Conservation (phyloP, 2,888 invertebrate genomes). For the Habrosyne pyritoides region DNA sequence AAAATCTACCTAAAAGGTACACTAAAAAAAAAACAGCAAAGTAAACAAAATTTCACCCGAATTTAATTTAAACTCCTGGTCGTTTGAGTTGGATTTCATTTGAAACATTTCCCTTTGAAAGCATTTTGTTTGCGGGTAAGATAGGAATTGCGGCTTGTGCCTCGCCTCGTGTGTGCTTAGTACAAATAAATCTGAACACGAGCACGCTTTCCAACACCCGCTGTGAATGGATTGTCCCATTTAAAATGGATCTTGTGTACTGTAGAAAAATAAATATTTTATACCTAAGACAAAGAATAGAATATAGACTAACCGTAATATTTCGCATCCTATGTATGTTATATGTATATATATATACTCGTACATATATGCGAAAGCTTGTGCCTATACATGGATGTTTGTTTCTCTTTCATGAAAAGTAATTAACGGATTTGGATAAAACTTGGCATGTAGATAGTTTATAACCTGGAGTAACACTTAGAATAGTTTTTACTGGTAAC, state of each 20-base stretch:
- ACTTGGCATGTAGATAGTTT: no score
- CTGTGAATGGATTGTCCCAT: conserved; percentile 9
- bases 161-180: neutral
- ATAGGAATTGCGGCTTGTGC: neutral
- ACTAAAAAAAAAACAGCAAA: neutral
- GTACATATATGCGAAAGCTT: no score
- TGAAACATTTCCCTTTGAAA: neutral
- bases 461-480: no score
- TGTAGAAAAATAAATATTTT: neutral
- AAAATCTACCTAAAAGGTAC: no score
- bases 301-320: no score
- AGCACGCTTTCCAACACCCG: conserved; percentile 12
- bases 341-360: no score
- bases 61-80: neutral
- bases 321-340: no score
- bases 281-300: neutral
- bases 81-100: neutral
- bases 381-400: no score
- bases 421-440: no score
- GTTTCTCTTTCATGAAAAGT: no score
- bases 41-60: neutral
- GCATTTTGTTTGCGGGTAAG: neutral
- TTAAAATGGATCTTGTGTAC: neutral
- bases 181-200: conserved; percentile 9
- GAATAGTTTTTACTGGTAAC: no score